A percentile compares a stretch with the other conserved stretches of the same genome.
These are phyloP conservation scores for Labeo catla DNA, from an alignment of 2,113 vertebrate genomes.

Conservation along the genomic window DNA sequence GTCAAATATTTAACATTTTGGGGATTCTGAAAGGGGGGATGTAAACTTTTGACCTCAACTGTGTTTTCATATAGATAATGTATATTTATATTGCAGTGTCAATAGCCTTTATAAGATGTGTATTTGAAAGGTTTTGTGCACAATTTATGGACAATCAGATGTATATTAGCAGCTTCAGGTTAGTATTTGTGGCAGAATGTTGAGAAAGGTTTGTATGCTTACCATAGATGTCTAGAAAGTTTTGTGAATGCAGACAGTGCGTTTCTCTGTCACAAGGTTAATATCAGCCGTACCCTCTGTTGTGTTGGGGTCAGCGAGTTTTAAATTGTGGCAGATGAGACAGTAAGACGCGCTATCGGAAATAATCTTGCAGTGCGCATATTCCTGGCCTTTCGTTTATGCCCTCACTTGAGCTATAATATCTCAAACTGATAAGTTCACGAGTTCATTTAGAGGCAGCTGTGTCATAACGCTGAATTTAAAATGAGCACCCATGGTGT, in stretches of 20 bases:
- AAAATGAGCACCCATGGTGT: not conserved
- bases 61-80: too few species aligned
- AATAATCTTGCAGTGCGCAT: not conserved
- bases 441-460: conserved; percentile 25
- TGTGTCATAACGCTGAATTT: conserved; percentile 29
- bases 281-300: conserved; percentile 6
- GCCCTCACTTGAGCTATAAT: conserved; percentile 16
- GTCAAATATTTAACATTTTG: too few species aligned
- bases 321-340: conserved; percentile 31
- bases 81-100: too few species aligned
- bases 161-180: not conserved
- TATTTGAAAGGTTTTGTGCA: too few species aligned
- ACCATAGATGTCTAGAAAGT: not conserved
- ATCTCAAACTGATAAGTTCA: conserved; percentile 30
- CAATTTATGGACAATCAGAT: not conserved
- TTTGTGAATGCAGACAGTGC: conserved; percentile 14
- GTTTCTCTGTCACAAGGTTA: not conserved
- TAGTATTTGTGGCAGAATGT: not conserved
- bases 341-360: not conserved
- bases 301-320: conserved; percentile 10
- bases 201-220: not conserved
- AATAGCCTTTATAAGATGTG: too few species aligned
- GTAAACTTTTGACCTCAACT: too few species aligned
- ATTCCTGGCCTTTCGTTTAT: conserved; percentile 10
- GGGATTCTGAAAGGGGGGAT: too few species aligned